Evolutionary conservation across 64 coral and sea anemone species (phyloP).

Genomic region (Stichodactyla mertensii): DNA sequence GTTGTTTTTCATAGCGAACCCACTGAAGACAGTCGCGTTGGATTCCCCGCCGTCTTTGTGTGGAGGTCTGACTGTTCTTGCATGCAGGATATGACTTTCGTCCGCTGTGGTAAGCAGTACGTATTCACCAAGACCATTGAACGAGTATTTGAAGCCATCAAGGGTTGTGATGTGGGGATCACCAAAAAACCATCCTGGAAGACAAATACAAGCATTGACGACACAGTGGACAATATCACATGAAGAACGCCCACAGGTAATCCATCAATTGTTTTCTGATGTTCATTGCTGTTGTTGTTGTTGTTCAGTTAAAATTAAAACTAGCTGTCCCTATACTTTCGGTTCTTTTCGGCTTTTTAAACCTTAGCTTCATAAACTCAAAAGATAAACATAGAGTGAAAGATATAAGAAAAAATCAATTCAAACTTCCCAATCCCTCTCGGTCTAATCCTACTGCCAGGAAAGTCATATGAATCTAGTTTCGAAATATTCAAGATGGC

Average conservation of each 20-base stretch:
- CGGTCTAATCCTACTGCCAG: no score
- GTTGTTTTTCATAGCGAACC: conserved; percentile 44
- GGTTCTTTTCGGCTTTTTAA: no score
- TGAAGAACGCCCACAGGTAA: not conserved
- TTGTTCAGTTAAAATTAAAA: no score
- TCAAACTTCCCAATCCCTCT: no score
- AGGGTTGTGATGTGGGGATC: conserved; percentile 82
- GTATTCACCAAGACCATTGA: conserved; percentile 85
- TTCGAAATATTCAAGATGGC: no score
- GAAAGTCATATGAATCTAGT: no score
- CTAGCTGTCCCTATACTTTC: no score
- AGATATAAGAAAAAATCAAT: no score
- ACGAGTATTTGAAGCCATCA: conserved; percentile 72
- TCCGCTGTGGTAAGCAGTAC: conserved; percentile 35
- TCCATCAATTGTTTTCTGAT: not conserved
- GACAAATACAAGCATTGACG: not conserved
- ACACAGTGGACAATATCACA: not conserved
- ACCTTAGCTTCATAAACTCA: no score
- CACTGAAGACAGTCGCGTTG: conserved; percentile 79
- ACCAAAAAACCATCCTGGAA: conserved; percentile 54
- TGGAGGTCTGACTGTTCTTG: conserved; percentile 37
- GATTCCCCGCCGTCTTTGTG: conserved; percentile 21
- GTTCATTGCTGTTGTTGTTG: no score
- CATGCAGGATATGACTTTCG: conserved; percentile 44
- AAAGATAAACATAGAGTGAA: no score